Evolutionary conservation across 2,113 vertebrate species (phyloP), one percentile per base, ranked within the genome.

Genomic region (Pomatostomus ruficeps): DNA sequence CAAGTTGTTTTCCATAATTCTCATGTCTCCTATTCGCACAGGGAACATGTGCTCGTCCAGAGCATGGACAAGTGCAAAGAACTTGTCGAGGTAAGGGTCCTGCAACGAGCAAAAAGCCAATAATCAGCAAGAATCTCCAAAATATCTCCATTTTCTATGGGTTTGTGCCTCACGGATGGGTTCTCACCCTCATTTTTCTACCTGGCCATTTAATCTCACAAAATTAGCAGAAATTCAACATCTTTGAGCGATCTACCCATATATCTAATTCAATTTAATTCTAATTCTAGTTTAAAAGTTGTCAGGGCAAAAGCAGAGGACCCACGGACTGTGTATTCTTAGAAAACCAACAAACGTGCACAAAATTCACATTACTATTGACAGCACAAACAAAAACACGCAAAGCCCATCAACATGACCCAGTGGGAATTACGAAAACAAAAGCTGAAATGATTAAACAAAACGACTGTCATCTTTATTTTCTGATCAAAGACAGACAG

Each of bases 1-100:
- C 96, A 99, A 98, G 96, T 99, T 99, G 97, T 99, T 99, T 96
- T 99, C 99, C 99, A 99, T 99, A 97, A 99, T 99, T 83, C 99
- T 98, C 98, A 99, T 99, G 97, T 99, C 99, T 91, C 99, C 99
- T 96, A 99, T 99, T 90, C 99, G 97, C 67, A 99, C 99, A 9
- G 99, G 99, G 96, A 99, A 99, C 99, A 99, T 99, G 97, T 99
- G 99, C 97, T 99, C 99, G 73, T 99, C 99, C 98, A 99, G 98
- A 58, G 99, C 99, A 77, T 99, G 99, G 57, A 99, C 99, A 97
- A 99, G 97, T 21, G 99, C 99, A 97, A 99, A 99, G 97, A 99
- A 99, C 96, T 99, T 99, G 97, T 99, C 99, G 42, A 99, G 98
- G 88, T 98, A 99, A 93, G 99, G 99, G 96, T 99, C 99, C 99